A percentile compares a stretch with the other conserved stretches of the same genome.
Evolutionary conservation across 2,888 invertebrate species (phyloP).

Genomic region (Drosophila suboccidentalis): DNA sequence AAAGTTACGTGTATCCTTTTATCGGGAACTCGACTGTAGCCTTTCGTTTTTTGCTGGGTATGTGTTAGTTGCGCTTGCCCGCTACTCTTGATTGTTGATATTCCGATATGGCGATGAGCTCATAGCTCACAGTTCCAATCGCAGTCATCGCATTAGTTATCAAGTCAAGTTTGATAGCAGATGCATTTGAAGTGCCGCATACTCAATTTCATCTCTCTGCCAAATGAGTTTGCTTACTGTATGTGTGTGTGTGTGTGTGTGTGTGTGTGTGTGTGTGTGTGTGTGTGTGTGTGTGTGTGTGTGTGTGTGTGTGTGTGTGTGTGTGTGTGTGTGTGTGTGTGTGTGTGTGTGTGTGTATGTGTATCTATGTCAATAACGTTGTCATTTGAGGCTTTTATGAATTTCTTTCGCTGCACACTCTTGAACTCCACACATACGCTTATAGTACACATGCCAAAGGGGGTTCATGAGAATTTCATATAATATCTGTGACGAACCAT

Average conservation of each 20-base stretch:
- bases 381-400: conserved; percentile 11
- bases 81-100: background rate
- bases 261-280: background rate
- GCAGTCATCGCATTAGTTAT: conserved; percentile 15
- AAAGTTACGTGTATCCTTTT: too few relatives aligned
- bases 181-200: conserved; percentile 19
- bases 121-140: background rate
- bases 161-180: conserved; percentile 27
- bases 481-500: conserved; percentile 8
- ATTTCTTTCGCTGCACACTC: conserved; percentile 4
- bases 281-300: conserved; percentile 3
- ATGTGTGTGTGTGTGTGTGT: background rate
- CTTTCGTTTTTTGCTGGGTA: background rate
- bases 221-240: conserved; percentile 6
- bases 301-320: background rate
- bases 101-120: conserved; percentile 1
- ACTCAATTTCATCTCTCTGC: conserved; percentile 17
- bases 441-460: background rate
- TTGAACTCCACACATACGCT: background rate
- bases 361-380: conserved; percentile 1
- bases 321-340: background rate
- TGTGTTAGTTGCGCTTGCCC: background rate
- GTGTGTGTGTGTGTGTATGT: background rate
- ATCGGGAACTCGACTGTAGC: too few relatives aligned
- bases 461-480: conserved; percentile 6